A percentile compares a stretch with the other conserved stretches of the same genome.
Conservation (phyloP, 2,113 vertebrate species). For the Megatriorchis doriae region DNA sequence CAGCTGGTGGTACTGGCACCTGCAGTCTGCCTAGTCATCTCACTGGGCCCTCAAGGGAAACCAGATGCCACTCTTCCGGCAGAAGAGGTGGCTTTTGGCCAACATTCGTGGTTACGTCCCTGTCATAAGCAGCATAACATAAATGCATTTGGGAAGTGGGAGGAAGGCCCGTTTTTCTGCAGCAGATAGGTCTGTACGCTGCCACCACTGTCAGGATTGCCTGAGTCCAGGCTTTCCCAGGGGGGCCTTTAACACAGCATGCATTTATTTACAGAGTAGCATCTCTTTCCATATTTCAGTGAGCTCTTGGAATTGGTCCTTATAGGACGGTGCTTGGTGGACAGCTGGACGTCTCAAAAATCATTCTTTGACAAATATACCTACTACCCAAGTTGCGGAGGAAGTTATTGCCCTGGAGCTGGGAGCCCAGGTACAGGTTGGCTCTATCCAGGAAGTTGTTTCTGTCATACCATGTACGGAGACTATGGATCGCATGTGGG, state of each 20-base stretch:
- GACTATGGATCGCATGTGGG: neutral
- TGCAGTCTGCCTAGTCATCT: neutral
- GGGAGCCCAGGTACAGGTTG: neutral
- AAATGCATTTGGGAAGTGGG: neutral
- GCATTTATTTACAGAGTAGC: neutral
- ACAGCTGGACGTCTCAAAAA: neutral
- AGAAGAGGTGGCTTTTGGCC: neutral
- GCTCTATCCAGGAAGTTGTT: neutral
- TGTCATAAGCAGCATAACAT: neutral
- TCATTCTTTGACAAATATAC: neutral
- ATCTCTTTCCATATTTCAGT: neutral
- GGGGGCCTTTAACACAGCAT: neutral
- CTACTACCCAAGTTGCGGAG: neutral
- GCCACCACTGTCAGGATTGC: neutral
- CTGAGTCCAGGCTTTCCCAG: neutral
- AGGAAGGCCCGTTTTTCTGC: neutral
- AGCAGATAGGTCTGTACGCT: neutral
- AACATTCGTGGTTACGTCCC: neutral
- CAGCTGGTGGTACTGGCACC: neutral
- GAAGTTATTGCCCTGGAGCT: neutral
- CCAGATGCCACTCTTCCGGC: neutral
- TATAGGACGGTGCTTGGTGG: neutral
- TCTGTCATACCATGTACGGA: neutral
- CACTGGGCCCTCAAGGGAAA: neutral
- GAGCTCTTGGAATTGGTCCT: neutral